Percentiles rank a stretch among this genome's conserved stretches.
phyloP scores from a whole-genome alignment of 2,113 vertebrate species.

The Pygathrix nemaeus region DNA sequence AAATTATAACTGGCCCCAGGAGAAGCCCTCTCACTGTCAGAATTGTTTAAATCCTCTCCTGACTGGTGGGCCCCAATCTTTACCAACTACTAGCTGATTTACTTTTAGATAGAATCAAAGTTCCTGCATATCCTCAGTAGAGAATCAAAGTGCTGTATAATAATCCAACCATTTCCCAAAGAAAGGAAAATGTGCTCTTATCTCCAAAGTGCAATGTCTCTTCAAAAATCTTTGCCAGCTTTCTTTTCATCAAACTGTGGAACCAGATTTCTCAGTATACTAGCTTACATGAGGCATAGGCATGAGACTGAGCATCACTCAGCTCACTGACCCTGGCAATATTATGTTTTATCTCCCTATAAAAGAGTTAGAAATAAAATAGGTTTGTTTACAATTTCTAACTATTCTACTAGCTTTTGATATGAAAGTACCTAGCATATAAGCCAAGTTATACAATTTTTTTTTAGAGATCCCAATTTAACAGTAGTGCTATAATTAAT shows the following conservation, averaged over 20 bases:
- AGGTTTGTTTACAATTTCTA: neutral
- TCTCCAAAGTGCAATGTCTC: neutral
- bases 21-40: conserved; percentile 48
- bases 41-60: conserved; percentile 61
- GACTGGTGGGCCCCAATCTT: neutral
- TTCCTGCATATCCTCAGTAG: conserved; percentile 17
- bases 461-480: conserved; percentile 31
- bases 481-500: neutral
- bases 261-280: neutral
- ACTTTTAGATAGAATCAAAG: conserved; percentile 66
- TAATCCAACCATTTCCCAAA: conserved; percentile 38
- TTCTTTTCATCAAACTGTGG: neutral
- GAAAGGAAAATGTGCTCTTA: conserved; percentile 33
- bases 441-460: neutral
- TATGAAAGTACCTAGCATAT: neutral
- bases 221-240: conserved; percentile 25
- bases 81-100: conserved; percentile 59
- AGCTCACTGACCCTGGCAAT: neutral
- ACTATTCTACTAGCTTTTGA: neutral
- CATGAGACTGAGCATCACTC: neutral
- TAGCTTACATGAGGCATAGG: neutral
- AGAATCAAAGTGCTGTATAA: conserved; percentile 42
- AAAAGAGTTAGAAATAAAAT: neutral
- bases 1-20: conserved; percentile 51
- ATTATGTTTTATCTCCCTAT: neutral